phyloP scores from a whole-genome alignment of 2,797 vertebrate genomes.

The Poecilia velifera region DNA sequence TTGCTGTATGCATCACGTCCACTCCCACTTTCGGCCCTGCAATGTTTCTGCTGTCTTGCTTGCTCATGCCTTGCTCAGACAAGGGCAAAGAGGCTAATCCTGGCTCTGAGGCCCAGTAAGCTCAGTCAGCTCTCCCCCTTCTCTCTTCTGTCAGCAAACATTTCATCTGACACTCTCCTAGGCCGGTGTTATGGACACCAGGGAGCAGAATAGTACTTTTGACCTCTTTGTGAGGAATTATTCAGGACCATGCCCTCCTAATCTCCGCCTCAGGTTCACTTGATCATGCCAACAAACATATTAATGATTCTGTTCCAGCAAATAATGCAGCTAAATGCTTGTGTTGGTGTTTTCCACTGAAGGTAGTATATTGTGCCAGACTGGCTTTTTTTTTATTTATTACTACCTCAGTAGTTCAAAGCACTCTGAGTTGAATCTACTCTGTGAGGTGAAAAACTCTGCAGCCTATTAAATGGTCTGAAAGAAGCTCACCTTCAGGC shows the following conservation, averaged over 20 bases:
- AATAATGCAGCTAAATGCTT: background rate
- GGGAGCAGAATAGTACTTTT: slow-evolving; percentile 52
- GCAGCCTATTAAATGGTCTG: background rate
- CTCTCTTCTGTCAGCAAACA: slow-evolving; percentile 61
- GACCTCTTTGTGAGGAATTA: slow-evolving; percentile 59
- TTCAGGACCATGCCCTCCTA: slow-evolving; percentile 48
- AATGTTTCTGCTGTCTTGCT: slow-evolving; percentile 39
- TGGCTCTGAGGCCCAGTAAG: slow-evolving; percentile 64
- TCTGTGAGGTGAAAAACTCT: slow-evolving; percentile 4
- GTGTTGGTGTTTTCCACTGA: background rate
- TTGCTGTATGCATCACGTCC: slow-evolving; percentile 44
- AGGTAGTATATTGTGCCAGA: background rate
- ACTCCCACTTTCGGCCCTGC: slow-evolving; percentile 46
- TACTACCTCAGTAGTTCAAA: background rate
- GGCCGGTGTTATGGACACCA: slow-evolving; percentile 57
- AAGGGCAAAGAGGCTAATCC: slow-evolving; percentile 74
- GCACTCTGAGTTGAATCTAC: background rate
- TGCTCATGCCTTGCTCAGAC: slow-evolving; percentile 52
- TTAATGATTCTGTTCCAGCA: background rate
- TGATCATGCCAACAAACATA: slow-evolving; percentile 20
- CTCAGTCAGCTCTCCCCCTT: slow-evolving; percentile 58
- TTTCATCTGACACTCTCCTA: slow-evolving; percentile 56
- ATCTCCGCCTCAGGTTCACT: slow-evolving; percentile 38
- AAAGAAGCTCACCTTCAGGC: slow-evolving; percentile 9
- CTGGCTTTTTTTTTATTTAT: background rate